A percentile compares a stretch with the other conserved stretches of the same genome.
Evolutionary conservation across 2,888 invertebrate genomes (phyloP).

Genomic region (Metallyticus violacea): DNA sequence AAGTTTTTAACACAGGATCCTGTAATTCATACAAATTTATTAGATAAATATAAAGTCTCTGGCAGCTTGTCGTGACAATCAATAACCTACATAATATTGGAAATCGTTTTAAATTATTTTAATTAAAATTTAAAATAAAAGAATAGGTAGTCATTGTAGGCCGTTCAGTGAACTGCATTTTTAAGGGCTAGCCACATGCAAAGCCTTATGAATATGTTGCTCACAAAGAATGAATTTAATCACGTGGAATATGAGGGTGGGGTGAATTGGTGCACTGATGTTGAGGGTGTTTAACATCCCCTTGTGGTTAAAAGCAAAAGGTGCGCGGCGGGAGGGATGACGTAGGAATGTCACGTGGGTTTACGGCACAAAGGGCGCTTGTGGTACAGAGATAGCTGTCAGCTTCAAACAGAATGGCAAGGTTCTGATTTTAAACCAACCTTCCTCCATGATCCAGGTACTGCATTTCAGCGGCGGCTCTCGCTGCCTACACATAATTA

Average conservation of each 20-base stretch:
- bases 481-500: too few species aligned
- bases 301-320: not conserved
- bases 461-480: too few species aligned
- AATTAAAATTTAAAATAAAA: not conserved
- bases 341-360: not conserved
- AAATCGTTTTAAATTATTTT: too few species aligned
- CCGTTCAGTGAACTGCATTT: not conserved
- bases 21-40: too few species aligned
- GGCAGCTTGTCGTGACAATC: too few species aligned
- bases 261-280: not conserved
- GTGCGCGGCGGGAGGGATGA: not conserved
- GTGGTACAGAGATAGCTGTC: not conserved
- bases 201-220: not conserved
- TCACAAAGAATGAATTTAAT: not conserved
- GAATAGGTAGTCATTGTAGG: not conserved
- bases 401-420: not conserved
- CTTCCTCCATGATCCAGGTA: too few species aligned
- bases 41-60: too few species aligned
- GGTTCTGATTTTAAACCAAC: not conserved
- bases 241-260: not conserved
- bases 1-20: too few species aligned
- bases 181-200: not conserved
- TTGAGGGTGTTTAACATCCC: not conserved
- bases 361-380: not conserved
- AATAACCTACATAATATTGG: too few species aligned